Evolutionary conservation across 2,797 vertebrate species (phyloP), one percentile per base, ranked within the genome.

Genomic region (Hafferia zeledoni): DNA sequence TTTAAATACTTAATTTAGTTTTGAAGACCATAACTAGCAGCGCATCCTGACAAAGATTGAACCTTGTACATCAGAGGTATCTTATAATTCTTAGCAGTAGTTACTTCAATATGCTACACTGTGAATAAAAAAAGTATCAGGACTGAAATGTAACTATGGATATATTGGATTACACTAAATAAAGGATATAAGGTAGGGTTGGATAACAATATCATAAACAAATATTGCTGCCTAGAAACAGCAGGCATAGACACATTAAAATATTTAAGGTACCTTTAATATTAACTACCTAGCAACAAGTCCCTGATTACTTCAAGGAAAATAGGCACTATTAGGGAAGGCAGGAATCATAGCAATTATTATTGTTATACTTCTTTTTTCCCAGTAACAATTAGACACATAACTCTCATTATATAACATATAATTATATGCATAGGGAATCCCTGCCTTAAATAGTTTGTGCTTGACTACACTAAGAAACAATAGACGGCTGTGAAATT

Each of bases 151-250:
- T 41, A 75, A 59, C 68, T 43, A 56, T 65, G 49, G 76, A 50
- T 83, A 52, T 70, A 83, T 88, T 83, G 76, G 67, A 87, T 93
- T 83, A 86, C 72, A 85, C 31, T 49, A 59, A 94, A 92, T 91
- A 92, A 94, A 93, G 72, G 65, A 76, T 95, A 79, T 83, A 93
- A 88, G 76, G 83, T 83, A 64, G 80, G 52, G 56, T 83, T 97
- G 81, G 63, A 80, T 97, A 93, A 93, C 77, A 86, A 72, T 78
- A 83, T 76, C 76, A 95, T 89, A 97, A 96, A 97, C 94, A 97
- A 96, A 97, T 95, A 96, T 2, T 94, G 93, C 89, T 96, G 90
- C 94, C 92, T 97, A 86, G 94, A 94, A 85, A 97, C 94, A 77
- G 72, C 75, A 94, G 91, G 80, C 84, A 89, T 35, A 90, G 88